A percentile compares a stretch with the other conserved stretches of the same genome.
Conservation (phyloP, 2,113 vertebrate genomes). For the Percopsis transmontana region DNA sequence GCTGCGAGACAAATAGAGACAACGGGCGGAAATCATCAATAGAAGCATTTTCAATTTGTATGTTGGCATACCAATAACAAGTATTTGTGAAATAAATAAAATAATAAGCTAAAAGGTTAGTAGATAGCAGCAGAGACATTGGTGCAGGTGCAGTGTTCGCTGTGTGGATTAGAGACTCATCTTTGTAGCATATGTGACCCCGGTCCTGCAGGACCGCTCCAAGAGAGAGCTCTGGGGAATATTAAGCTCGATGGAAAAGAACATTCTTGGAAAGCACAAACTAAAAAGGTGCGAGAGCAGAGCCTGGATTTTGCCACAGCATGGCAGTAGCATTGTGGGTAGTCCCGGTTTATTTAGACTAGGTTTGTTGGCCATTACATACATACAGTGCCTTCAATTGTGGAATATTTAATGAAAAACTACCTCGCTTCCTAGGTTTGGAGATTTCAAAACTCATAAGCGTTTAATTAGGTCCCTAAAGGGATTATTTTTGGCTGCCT, state of each 20-base stretch:
- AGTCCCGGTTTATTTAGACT: slow-evolving; percentile 63
- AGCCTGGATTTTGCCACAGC: slow-evolving; percentile 7
- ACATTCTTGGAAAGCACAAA: slow-evolving; percentile 62
- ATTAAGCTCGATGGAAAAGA: slow-evolving; percentile 56
- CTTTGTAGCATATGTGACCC: slow-evolving; percentile 64
- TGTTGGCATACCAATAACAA: no score
- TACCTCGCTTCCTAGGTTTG: not conserved
- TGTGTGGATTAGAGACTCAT: slow-evolving; percentile 28
- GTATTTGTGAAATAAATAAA: no score
- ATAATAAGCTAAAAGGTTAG: no score
- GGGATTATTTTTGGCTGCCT: no score
- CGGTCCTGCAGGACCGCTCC: not conserved
- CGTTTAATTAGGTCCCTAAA: no score
- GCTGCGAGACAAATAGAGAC: no score
- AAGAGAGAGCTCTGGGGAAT: slow-evolving; percentile 26
- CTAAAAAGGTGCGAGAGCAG: slow-evolving; percentile 47
- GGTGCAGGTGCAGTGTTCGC: not conserved
- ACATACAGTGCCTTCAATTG: slow-evolving; percentile 18
- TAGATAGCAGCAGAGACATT: no score
- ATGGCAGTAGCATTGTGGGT: slow-evolving; percentile 53
- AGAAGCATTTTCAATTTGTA: no score
- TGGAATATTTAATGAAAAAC: not conserved
- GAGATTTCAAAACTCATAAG: not conserved
- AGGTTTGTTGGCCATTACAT: slow-evolving; percentile 38
- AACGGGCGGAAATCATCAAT: no score